Conservation (phyloP, 2,797 vertebrate genomes). For the Smutsia gigantea region DNA sequence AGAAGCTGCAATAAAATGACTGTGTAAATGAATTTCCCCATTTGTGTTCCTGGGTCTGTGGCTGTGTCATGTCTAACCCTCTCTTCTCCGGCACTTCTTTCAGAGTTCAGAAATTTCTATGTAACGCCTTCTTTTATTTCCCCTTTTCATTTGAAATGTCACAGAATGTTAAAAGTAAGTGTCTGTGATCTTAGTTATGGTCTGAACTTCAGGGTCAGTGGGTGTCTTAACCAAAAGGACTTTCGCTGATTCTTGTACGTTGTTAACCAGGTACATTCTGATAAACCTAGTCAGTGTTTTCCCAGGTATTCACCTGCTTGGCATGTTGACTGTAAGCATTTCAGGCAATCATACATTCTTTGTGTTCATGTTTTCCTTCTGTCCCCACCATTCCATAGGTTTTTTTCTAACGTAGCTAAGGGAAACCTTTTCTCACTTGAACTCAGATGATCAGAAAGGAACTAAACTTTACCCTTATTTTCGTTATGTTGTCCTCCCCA, state of each 20-base stretch:
- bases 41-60: background rate
- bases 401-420: background rate
- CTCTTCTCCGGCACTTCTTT: background rate
- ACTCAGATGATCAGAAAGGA: constrained; percentile 7
- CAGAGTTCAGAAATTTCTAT: background rate
- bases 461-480: background rate
- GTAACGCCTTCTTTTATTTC: background rate
- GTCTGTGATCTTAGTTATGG: background rate
- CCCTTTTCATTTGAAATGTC: constrained; percentile 7
- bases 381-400: background rate
- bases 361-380: background rate
- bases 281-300: background rate
- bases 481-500: background rate
- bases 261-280: constrained; percentile 21
- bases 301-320: background rate
- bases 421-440: background rate
- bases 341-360: background rate
- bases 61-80: background rate
- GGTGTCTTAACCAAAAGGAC: background rate
- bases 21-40: background rate
- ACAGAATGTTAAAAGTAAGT: background rate
- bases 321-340: background rate
- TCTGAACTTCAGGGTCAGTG: background rate
- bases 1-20: background rate
- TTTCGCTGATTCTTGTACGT: background rate